Percentiles rank a stretch among this genome's conserved stretches.
Evolutionary conservation across 2,888 invertebrate genomes (phyloP).

Genomic region (Thecophora atra): DNA sequence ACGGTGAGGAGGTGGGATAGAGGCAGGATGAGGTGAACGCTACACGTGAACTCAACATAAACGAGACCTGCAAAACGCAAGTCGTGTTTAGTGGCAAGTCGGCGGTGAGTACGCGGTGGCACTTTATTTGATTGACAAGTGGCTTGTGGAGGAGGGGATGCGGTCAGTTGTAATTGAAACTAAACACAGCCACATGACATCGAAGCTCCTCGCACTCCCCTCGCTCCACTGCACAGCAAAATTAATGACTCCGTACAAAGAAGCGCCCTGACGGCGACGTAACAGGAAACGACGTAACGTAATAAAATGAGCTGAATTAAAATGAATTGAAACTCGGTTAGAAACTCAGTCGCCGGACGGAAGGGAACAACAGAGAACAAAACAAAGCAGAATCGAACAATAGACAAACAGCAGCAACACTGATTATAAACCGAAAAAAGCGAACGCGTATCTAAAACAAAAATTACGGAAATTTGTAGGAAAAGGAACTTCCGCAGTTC

Average conservation of each 20-base stretch:
- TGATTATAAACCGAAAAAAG: background rate
- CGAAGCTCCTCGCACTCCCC: no score
- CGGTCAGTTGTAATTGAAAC: background rate
- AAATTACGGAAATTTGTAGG: conserved; percentile 8
- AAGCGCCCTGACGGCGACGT: background rate
- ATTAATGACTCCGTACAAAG: background rate
- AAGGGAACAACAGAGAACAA: conserved; percentile 6
- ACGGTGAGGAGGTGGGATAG: no score
- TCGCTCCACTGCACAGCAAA: background rate
- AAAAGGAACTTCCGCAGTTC: conserved; percentile 6
- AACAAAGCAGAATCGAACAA: no score
- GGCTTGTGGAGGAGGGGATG: background rate
- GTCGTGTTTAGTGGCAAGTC: background rate
- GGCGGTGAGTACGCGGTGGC: background rate
- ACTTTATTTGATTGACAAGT: background rate
- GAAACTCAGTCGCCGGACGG: background rate
- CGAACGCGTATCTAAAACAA: background rate
- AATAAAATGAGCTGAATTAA: conserved; percentile 10
- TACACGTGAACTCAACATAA: background rate
- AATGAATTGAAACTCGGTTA: conserved; percentile 8
- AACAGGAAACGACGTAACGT: conserved; percentile 7
- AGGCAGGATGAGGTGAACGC: background rate
- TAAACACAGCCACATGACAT: no score
- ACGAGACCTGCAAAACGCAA: background rate
- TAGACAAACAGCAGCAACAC: background rate